Conservation (phyloP, 1,140 invertebrate genomes). For the Drosophila sturtevanti region DNA sequence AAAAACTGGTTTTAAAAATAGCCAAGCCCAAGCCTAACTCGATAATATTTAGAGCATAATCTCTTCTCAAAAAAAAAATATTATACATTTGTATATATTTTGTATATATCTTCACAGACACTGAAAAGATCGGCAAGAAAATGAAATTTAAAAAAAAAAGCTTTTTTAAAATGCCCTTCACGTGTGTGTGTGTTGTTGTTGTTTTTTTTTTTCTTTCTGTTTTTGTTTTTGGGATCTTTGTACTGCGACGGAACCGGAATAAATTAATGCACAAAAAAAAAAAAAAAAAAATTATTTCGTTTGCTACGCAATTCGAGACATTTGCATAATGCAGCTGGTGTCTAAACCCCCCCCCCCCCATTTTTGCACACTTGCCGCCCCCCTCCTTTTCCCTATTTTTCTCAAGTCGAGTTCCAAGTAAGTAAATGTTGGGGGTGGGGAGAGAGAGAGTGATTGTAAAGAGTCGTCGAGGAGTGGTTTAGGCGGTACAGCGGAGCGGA, state of each 20-base stretch:
- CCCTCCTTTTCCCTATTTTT: too few species aligned
- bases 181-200: constrained; percentile 31
- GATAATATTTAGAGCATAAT: constrained; percentile 53
- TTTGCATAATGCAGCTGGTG: constrained; percentile 71
- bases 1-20: constrained; percentile 7
- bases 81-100: neutral
- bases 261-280: constrained; percentile 61
- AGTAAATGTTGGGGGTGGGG: neutral
- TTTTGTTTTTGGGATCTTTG: constrained; percentile 36
- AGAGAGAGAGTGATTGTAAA: neutral
- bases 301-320: constrained; percentile 66
- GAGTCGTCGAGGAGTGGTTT: too few species aligned
- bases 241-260: constrained; percentile 52
- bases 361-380: too few species aligned
- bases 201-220: neutral
- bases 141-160: neutral
- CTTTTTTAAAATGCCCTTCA: constrained; percentile 52
- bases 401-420: constrained; percentile 17
- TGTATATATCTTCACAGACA: neutral
- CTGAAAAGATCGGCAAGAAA: constrained; percentile 5
- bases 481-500: neutral
- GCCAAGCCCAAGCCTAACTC: constrained; percentile 4
- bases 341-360: neutral
- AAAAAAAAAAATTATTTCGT: constrained; percentile 53
- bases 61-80: neutral